A percentile compares a stretch with the other conserved stretches of the same genome.
These are phyloP conservation scores for Drosophila paranaensis DNA, from an alignment of 2,888 invertebrate genomes.

Conservation along the genomic window DNA sequence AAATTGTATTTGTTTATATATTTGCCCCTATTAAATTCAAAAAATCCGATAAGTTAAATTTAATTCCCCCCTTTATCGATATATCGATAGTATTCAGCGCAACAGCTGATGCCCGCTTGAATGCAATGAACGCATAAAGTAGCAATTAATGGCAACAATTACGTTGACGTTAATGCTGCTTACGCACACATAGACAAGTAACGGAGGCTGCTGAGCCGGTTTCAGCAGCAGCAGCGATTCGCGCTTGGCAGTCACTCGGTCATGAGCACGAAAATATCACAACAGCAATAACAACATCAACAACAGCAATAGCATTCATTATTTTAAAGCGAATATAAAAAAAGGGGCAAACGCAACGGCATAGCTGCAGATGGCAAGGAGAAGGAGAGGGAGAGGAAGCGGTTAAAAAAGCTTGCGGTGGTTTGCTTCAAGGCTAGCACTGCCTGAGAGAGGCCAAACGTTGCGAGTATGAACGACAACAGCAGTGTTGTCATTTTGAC, in stretches of 20 bases:
- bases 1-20: not conserved
- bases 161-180: slow-evolving; percentile 20
- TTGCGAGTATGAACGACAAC: not conserved
- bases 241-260: slow-evolving; percentile 47
- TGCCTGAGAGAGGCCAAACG: slow-evolving; percentile 24
- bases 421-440: slow-evolving; percentile 22
- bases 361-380: not conserved
- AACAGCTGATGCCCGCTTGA: slow-evolving; percentile 47
- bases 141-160: slow-evolving; percentile 24
- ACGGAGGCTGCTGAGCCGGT: slow-evolving; percentile 40
- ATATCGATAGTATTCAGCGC: slow-evolving; percentile 19
- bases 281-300: slow-evolving; percentile 34
- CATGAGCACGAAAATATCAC: slow-evolving; percentile 38
- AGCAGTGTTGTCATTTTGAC: slow-evolving; percentile 11
- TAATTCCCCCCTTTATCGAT: slow-evolving; percentile 25
- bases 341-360: slow-evolving; percentile 31
- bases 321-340: slow-evolving; percentile 18
- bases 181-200: slow-evolving; percentile 16
- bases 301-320: slow-evolving; percentile 27
- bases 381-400: not conserved
- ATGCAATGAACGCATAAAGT: slow-evolving; percentile 45
- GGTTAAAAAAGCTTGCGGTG: slow-evolving; percentile 12
- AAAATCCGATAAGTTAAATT: not conserved
- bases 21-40: not conserved
- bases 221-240: slow-evolving; percentile 18